Evolutionary conservation across 1,140 invertebrate species (phyloP).

Genomic region (Drosophila tropicalis): DNA sequence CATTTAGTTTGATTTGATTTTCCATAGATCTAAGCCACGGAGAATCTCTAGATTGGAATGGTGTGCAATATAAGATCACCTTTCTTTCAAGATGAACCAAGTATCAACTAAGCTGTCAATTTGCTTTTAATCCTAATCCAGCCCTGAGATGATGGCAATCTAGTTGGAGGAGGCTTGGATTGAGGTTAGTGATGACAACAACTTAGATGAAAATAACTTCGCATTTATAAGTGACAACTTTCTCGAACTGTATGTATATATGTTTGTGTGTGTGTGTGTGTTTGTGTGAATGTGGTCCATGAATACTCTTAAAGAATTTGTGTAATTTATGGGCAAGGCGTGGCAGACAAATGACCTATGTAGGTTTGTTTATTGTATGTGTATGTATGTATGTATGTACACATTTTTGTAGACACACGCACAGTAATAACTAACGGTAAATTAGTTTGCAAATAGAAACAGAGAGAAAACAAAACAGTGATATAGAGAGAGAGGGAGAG

Average conservation of each 20-base stretch:
- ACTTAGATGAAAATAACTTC: constrained; percentile 79
- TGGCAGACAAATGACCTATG: constrained; percentile 78
- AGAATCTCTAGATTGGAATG: no score
- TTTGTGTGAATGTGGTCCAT: constrained; percentile 24
- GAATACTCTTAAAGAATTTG: constrained; percentile 55
- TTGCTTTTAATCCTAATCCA: constrained; percentile 35
- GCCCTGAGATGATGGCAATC: constrained; percentile 34
- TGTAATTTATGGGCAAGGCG: constrained; percentile 77
- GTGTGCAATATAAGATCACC: no score
- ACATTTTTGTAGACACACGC: constrained; percentile 23
- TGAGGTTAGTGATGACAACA: constrained; percentile 79
- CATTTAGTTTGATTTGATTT: no score
- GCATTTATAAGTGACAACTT: constrained; percentile 81
- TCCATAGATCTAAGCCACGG: no score
- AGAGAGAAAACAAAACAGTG: constrained; percentile 53
- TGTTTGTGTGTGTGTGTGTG: constrained; percentile 17
- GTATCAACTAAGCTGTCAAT: no score
- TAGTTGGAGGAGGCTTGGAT: constrained; percentile 15
- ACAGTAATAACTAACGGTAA: constrained; percentile 77
- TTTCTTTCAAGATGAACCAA: no score
- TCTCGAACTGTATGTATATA: constrained; percentile 25
- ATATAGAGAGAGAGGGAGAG: constrained; percentile 25
- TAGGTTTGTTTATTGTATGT: constrained; percentile 53
- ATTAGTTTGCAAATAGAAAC: constrained; percentile 80
- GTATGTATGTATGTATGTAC: constrained; percentile 60